Conservation (phyloP, 2,888 invertebrate genomes). For the Drosophila mimica region DNA sequence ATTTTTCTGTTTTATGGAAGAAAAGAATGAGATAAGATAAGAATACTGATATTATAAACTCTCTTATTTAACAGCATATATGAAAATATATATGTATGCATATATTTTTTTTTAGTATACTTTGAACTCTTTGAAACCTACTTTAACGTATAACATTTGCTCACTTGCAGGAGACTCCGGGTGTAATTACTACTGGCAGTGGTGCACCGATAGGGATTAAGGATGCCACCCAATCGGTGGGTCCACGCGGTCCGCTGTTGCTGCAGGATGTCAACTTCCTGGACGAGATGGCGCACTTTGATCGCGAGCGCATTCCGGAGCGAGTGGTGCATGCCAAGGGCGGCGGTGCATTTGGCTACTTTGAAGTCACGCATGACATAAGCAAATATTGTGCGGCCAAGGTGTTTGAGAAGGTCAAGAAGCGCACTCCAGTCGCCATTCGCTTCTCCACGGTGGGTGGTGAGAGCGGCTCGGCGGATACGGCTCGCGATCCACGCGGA, state of each 20-base stretch:
- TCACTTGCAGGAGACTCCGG: slow-evolving; percentile 81
- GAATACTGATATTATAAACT: slow-evolving; percentile 41
- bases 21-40: slow-evolving; percentile 47
- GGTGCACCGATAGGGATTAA: slow-evolving; percentile 91
- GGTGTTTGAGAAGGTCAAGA: slow-evolving; percentile 91
- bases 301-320: slow-evolving; percentile 97
- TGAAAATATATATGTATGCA: neutral
- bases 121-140: neutral
- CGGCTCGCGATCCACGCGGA: slow-evolving; percentile 95
- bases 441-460: slow-evolving; percentile 95
- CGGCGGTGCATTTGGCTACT: slow-evolving; percentile 94
- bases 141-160: neutral
- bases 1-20: slow-evolving; percentile 1
- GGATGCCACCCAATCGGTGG: slow-evolving; percentile 91
- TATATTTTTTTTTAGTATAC: neutral
- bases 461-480: slow-evolving; percentile 96
- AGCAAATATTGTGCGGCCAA: slow-evolving; percentile 92
- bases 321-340: slow-evolving; percentile 98
- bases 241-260: slow-evolving; percentile 93
- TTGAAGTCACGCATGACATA: slow-evolving; percentile 95
- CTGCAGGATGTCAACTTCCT: slow-evolving; percentile 93
- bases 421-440: slow-evolving; percentile 91
- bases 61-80: slow-evolving; percentile 4
- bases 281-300: slow-evolving; percentile 94
- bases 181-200: slow-evolving; percentile 90